phyloP scores from a whole-genome alignment of 2,113 vertebrate species.

The Podocnemis expansa region DNA sequence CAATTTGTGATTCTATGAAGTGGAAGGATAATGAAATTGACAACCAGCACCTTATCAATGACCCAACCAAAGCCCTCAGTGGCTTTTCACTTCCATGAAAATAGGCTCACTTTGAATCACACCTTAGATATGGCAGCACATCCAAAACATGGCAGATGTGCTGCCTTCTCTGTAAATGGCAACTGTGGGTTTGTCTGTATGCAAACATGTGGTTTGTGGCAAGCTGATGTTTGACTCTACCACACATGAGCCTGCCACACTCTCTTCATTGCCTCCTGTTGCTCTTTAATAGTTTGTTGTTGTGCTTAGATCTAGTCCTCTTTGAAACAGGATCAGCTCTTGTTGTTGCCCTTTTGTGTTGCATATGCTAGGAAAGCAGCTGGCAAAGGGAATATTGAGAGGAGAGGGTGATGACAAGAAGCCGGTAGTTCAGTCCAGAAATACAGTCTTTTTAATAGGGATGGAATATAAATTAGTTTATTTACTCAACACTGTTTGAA shows the following conservation, averaged over 20 bases:
- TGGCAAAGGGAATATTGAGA: constrained; percentile 17
- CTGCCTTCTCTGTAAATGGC: no score
- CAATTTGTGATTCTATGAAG: no score
- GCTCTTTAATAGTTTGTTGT: not conserved
- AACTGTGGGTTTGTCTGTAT: not conserved
- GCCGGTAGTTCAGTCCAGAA: not conserved
- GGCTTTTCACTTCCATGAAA: not conserved
- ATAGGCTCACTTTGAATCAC: not conserved
- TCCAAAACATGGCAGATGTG: not conserved
- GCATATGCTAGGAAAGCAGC: not conserved
- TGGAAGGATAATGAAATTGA: not conserved
- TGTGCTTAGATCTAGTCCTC: not conserved
- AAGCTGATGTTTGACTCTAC: not conserved
- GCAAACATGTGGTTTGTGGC: not conserved
- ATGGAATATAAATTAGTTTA: constrained; percentile 28
- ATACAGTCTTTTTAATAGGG: not conserved
- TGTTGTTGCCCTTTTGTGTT: not conserved
- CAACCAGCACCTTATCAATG: not conserved
- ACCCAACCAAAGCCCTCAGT: not conserved
- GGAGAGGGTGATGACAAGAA: constrained; percentile 34
- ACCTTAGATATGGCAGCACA: not conserved
- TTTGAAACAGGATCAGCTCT: not conserved
- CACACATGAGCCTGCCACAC: not conserved
- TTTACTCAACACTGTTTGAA: constrained; percentile 10
- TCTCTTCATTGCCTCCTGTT: not conserved